phyloP scores from a whole-genome alignment of 2,113 vertebrate genomes.

The Chionis minor region DNA sequence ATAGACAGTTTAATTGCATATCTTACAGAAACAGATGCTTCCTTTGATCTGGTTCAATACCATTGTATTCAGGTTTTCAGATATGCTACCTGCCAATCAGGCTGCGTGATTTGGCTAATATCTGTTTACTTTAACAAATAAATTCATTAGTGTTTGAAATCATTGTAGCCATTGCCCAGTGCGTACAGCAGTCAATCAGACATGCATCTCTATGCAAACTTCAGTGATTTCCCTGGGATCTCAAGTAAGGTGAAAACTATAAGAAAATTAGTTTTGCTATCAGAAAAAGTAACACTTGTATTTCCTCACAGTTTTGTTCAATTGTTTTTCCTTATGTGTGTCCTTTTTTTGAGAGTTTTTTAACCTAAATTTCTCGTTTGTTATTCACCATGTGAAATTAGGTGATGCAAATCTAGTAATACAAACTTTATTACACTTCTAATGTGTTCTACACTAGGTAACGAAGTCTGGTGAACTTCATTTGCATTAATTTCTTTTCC shows the following conservation, averaged over 20 bases:
- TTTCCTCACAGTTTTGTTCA: background rate
- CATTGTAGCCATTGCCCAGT: background rate
- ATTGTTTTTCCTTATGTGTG: background rate
- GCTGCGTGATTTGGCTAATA: constrained; percentile 20
- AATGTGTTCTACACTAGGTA: background rate
- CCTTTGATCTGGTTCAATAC: constrained; percentile 47
- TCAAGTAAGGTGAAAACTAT: background rate
- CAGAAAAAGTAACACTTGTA: background rate
- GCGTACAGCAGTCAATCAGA: background rate
- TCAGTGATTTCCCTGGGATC: background rate
- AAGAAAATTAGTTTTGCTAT: background rate
- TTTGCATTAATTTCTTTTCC: background rate
- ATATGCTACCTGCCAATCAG: constrained; percentile 15
- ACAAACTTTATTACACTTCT: background rate
- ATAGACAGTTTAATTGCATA: constrained; percentile 44
- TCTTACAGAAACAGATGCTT: constrained; percentile 59
- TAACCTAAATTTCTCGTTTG: background rate
- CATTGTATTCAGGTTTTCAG: background rate
- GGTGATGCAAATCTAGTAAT: background rate
- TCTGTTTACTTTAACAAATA: constrained; percentile 34
- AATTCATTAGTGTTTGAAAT: constrained; percentile 26
- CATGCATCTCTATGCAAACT: background rate
- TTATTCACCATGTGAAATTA: background rate
- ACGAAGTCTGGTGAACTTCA: background rate
- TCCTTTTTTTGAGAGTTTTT: background rate